phyloP scores from a whole-genome alignment of 2,888 invertebrate species.

The Eudemis profundana region DNA sequence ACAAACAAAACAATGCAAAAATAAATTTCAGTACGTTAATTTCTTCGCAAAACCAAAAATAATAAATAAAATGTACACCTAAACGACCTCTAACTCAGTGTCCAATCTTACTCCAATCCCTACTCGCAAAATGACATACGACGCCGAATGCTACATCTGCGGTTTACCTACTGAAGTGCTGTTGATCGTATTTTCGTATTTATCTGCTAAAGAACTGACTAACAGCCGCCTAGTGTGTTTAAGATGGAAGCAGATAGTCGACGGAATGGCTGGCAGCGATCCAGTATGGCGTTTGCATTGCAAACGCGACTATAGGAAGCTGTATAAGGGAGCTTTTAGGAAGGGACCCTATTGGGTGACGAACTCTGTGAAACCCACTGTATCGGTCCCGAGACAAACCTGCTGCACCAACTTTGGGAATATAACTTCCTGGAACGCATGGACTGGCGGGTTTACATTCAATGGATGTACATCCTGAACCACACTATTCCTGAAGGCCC shows the following conservation, averaged over 20 bases:
- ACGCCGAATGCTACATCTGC: constrained; percentile 45
- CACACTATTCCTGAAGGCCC: constrained; percentile 62
- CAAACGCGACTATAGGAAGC: constrained; percentile 55
- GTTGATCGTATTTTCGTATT: constrained; percentile 60
- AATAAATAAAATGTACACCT: constrained; percentile 6
- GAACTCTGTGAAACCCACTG: constrained; percentile 50
- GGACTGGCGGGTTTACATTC: constrained; percentile 68
- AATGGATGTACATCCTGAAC: constrained; percentile 65
- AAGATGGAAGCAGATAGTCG: constrained; percentile 67
- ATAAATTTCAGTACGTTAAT: constrained; percentile 5
- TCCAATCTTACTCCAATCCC: constrained; percentile 5
- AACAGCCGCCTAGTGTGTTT: constrained; percentile 65
- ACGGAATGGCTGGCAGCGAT: constrained; percentile 57
- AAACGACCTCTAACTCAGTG: constrained; percentile 17
- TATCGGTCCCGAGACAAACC: constrained; percentile 54
- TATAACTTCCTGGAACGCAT: constrained; percentile 68
- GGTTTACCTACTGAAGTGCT: constrained; percentile 66
- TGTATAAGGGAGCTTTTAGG: constrained; percentile 55
- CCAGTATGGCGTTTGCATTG: constrained; percentile 63
- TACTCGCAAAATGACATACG: constrained; percentile 32
- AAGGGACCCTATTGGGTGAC: constrained; percentile 56
- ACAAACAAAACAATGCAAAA: constrained; percentile 33
- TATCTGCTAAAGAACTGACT: constrained; percentile 60
- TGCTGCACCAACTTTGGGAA: constrained; percentile 55
- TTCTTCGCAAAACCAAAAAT: not conserved